These are phyloP conservation scores for Eidolon dupreanum DNA, from an alignment of 2,797 vertebrate genomes.

Conservation along the genomic window DNA sequence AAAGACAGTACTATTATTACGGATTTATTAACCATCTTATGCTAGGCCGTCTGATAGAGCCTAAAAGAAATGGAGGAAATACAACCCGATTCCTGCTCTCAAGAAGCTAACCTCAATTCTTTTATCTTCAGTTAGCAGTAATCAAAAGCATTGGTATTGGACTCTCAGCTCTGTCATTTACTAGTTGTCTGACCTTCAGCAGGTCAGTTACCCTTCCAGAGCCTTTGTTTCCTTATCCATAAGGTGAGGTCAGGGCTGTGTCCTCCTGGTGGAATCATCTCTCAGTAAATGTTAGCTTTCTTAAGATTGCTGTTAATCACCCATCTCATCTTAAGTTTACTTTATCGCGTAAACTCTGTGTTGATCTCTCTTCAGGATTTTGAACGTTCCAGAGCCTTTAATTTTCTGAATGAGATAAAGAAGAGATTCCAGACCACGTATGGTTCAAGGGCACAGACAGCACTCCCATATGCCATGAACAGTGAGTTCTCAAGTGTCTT, in stretches of 20 bases:
- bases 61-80: slow-evolving; percentile 35
- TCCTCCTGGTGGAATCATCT: slow-evolving; percentile 11
- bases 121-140: slow-evolving; percentile 37
- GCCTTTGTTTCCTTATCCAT: slow-evolving; percentile 54
- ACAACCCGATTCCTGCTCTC: slow-evolving; percentile 1
- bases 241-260: slow-evolving; percentile 22
- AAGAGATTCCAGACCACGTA: slow-evolving; percentile 99
- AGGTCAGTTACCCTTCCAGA: slow-evolving; percentile 46
- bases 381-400: slow-evolving; percentile 96
- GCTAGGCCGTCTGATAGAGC: neutral
- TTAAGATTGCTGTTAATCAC: slow-evolving; percentile 36
- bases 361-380: slow-evolving; percentile 90
- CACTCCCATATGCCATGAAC: slow-evolving; percentile 99
- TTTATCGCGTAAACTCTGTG: slow-evolving; percentile 1
- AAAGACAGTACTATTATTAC: slow-evolving; percentile 20
- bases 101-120: slow-evolving; percentile 29
- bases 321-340: slow-evolving; percentile 44
- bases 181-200: slow-evolving; percentile 40
- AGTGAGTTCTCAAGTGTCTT: slow-evolving; percentile 98
- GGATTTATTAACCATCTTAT: slow-evolving; percentile 32
- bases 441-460: slow-evolving; percentile 96
- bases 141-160: slow-evolving; percentile 23
- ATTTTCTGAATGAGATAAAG: slow-evolving; percentile 96
- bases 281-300: slow-evolving; percentile 44
- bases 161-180: slow-evolving; percentile 54